Base-by-base conservation (phyloP, 1,140 invertebrate species). In the Drosophila nebulosa region DNA sequence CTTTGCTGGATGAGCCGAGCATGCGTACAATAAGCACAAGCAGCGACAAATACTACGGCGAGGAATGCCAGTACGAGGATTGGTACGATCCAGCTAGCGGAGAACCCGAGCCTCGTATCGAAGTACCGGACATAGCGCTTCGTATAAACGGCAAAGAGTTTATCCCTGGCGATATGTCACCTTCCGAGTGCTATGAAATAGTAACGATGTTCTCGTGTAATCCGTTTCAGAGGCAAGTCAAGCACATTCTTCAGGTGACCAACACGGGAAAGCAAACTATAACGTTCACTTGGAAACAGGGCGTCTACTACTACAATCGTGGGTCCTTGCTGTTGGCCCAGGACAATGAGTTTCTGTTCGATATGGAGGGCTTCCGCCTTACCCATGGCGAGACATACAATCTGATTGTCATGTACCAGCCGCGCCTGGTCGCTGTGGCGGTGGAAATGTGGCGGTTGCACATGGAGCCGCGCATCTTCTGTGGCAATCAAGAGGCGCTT, bases 341-440 rank as follows among this genome's bases (percentile, higher is more conserved):
- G 30, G 89, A 90, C 57, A 67, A 88, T 14, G 89, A 90, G 61
- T 90, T 90, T 22, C 5, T 74, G 1, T 88, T 90, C 16, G 72
- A 89, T 22, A 53, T 65, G 0, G 69, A 59, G 0, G 71, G 63
- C 21, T 90, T 90, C 52, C 78, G 89, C 1, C 53, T 90, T 4
- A 12, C 26, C 0, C n/a, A 64, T 0, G 74, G 81, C 0, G 65
- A 90, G 16, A 57, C 16, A 5, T 66, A 56, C 0, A 59, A 61
- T 3, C 9, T 90, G 5, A 24, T 58, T 12, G 81, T 90, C 1
- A 21, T 83, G 46, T 90, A 72, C 53, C 89, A 89, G 66, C 89
- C 89, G 0, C 79, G 89, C 0, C 78, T 69, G 46, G 89, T 89
- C 0, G 10, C 58, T 4, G 61, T 88, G 39, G 55, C 72, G 9